phyloP scores from a whole-genome alignment of 2,113 vertebrate species.

The Butorides virescens region DNA sequence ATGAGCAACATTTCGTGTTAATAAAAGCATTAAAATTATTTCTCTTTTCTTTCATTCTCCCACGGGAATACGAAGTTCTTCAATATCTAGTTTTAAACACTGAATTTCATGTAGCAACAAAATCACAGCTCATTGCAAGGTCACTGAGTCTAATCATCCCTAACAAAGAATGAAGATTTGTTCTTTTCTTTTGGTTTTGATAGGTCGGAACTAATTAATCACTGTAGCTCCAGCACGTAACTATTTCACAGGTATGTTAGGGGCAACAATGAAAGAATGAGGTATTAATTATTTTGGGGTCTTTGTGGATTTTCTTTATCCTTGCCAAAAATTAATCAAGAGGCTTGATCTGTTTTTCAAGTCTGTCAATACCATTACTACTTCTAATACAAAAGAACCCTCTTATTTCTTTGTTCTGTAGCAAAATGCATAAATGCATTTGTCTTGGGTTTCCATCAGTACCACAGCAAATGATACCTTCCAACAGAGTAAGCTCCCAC shows the following conservation, averaged over 20 bases:
- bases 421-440: not conserved
- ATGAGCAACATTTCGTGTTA: not conserved
- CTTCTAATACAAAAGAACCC: rapidly evolving
- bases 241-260: not conserved
- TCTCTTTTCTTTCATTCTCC: not conserved
- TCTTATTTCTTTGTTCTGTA: not conserved
- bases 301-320: not conserved
- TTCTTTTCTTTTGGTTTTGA: not conserved
- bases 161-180: not conserved
- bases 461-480: not conserved
- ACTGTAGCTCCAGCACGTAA: not conserved
- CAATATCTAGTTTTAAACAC: not conserved
- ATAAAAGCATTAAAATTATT: not conserved
- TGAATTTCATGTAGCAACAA: not conserved
- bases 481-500: not conserved
- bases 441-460: not conserved
- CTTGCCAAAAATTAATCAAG: not conserved
- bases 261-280: not conserved
- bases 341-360: not conserved
- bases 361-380: not conserved
- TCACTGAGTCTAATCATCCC: not conserved
- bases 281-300: not conserved
- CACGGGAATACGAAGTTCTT: not conserved
- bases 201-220: not conserved
- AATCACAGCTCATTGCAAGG: not conserved